Evolutionary conservation across 2,113 vertebrate species (phyloP), one percentile per base, ranked within the genome.

Genomic region (Picathartes gymnocephalus): DNA sequence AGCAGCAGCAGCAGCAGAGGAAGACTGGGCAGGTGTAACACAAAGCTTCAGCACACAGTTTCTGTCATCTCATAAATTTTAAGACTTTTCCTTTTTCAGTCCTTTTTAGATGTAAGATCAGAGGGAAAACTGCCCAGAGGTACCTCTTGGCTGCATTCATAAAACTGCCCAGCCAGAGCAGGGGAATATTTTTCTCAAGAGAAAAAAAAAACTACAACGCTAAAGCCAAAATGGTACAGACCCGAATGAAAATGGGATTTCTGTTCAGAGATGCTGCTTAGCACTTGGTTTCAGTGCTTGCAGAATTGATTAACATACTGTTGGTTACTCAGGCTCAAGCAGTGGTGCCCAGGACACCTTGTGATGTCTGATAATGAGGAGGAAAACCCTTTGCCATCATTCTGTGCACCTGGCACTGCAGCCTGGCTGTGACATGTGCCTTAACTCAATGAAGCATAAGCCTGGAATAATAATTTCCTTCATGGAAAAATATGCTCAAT

Each of bases 401-500:
- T 7, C 2, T 17, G 33, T 76, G 91, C 86, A 79, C 33, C 81
- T 65, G 78, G 78, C 22, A 1, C 57, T 61, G 73, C 91, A 91
- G 78, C 89, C 86, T 45, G 3, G 57, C 79, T 18, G 5, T 7
- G 50, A 77, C 68, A n/a, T 14, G 47, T 51, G 72, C 94, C 68
- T 95, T 18, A 31, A 57, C 53, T 40, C 79, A 77, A 0, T 25
- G 50, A 81, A 71, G 62, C 93, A 37, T 58, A 7, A 90, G 72
- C 60, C 64, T 81, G 92, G 51, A 93, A 81, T 88, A 90, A 82
- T 45, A 66, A 77, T 79, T 86, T 74, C 76, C 81, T 92, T 50
- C 64, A 65, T 73, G 81, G 72, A 70, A 93, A 95, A 95, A 71
- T 15, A 60, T 71, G 85, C 79, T 93, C 54, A 66, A 60, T 90